Evolutionary conservation across 2,797 vertebrate species (phyloP), one percentile per base, ranked within the genome.

Genomic region (Mus minutoides): DNA sequence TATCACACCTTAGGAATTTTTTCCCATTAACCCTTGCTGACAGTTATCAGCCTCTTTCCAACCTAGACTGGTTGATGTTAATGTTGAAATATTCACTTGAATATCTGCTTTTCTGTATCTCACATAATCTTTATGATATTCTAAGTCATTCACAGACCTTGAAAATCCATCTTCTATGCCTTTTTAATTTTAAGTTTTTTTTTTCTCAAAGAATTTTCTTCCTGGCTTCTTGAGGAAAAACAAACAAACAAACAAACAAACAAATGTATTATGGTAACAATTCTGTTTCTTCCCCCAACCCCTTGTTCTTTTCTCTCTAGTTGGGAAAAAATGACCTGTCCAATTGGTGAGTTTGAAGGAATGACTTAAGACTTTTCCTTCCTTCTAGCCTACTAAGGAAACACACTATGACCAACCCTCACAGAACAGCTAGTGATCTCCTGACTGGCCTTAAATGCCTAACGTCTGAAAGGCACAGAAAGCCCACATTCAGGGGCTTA

Each of bases 201-300:
- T 82, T 80, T 80, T 88, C 71, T 96, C 94, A 89, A 62, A 94
- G 46, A 67, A 56, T 46, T 93, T 94, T 86, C 82, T 92, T 90
- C 40, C 46, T n/a, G 13, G 64, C 26, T 96, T 92, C 71, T 90
- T 93, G 73, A 93, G 87, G 52, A 54, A 54, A 54, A 54, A 54
- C 3, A 3, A 54, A 49, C 8, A 49, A 49, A 6, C 49, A 49
- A 49, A 49, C 5, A 49, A 49, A 49, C 49, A 49, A 49, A 34
- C n/a, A 94, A 69, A 92, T 94, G n/a, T 64, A 78, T 78, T 40
- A 92, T 43, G 88, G 26, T 90, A 92, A 94, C 24, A 90, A 73
- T 92, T 87, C 56, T 86, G 77, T 86, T 79, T 95, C 40, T 90
- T 49, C 37, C 64, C 1, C 3, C 7, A n/a, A n/a, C n/a, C 22